Evolutionary conservation across 2,888 invertebrate genomes (phyloP), one percentile per base, ranked within the genome.

Genomic region (Dynastes hyllus): DNA sequence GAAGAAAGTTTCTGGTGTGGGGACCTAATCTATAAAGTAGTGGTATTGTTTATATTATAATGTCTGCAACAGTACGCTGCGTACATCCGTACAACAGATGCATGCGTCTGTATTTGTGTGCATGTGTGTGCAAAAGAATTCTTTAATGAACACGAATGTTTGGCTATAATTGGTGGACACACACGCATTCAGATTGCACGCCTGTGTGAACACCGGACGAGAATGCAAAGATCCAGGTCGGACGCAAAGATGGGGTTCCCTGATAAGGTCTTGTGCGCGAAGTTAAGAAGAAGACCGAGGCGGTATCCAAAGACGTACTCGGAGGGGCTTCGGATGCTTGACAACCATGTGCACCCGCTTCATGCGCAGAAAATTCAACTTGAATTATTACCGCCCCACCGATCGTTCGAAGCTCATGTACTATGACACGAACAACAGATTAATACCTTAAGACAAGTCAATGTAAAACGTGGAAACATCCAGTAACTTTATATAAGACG

Each of bases 111-210:
- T 29, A 16, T 61, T 16, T 22, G 80, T 76, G 73, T 45, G 73
- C 61, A 61, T 73, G 73, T 73, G 58, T 58, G 73, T 45, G 61
- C 73, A 75, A 61, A 75, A 75, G 73, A 81, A 81, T 81, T 80
- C 82, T 82, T 82, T 82, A 82, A 82, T 81, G 81, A 82, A 81
- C 81, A 78, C 80, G 82, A 80, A 82, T 82, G 81, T 81, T 82
- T 80, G 79, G 80, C 76, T 78, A 80, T 82, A 82, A 81, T 81
- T 82, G 82, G 82, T 78, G 76, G 80, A 79, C 80, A 81, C 80
- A 81, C 79, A 80, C 81, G 81, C 79, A 79, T 80, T 78, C 80
- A 80, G 79, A 79, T 78, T 80, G 79, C 80, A 73, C 80, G 78
- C 75, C 70, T 79, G 78, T 80, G 81, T 80, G 80, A 79, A 81